Base-by-base conservation (phyloP, 1,140 invertebrate species). In the Caenorhabditis tropicalis region DNA sequence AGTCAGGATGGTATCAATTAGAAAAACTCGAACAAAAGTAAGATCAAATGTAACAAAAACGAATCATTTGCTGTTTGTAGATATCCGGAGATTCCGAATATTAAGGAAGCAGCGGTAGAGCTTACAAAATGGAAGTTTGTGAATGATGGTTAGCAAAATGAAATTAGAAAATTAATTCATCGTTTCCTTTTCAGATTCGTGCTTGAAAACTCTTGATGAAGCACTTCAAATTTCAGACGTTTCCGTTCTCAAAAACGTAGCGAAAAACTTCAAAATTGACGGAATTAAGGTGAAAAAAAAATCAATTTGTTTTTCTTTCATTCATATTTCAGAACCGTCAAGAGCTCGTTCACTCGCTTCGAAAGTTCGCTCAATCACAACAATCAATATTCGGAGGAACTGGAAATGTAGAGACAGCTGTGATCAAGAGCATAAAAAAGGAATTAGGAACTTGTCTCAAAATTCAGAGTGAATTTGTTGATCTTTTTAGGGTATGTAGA, bases 321-420 rank as follows among this genome's bases (percentile, higher is more conserved):
- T 27, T 29, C 10, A 12, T 27, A 10, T 56, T 56, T 27, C 6
- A 65, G 36, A 74, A 74, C 27, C 65, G 65, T 9, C 33, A 74
- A 43, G 65, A 74, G 15, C n/a, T 46, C 2, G 7, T 74, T 15
- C 65, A 74, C 43, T 74, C 65, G 3, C 12, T 74, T 3, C 5
- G n/a, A n/a, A 46, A 24, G 7, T 74, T 74, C 15, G 65, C 65
- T 24, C 36, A 46, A 46, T 74, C 33, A 24, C 65, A 74, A 46
- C 33, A 74, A 15, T 74, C 65, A 24, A 74, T 74, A 43, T 74
- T 74, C n/a, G 65, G 65, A 24, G 65, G 65, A 74, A 43, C 65
- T 27, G 65, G 36, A 43, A 74, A 19, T 19, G 65, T 74, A 19
- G 65, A 74, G 19, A 10, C 6, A 10, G 12, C 36, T 19, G 19